A percentile compares a stretch with the other conserved stretches of the same genome.
Evolutionary conservation across 2,888 invertebrate species (phyloP).

Genomic region (Ophion costatus): DNA sequence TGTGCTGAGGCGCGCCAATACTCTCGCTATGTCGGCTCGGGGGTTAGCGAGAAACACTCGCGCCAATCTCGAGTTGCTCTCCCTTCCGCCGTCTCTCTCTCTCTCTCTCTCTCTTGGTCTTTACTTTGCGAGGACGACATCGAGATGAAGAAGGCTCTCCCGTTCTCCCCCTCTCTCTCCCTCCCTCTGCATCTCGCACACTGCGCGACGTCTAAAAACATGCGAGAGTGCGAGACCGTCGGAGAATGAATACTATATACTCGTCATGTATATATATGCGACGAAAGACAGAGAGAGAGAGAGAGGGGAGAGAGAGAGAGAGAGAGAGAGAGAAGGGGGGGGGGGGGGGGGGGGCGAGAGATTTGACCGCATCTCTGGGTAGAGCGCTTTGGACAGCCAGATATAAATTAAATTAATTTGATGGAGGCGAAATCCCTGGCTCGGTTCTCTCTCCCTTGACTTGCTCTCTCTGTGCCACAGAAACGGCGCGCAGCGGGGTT

Average conservation of each 20-base stretch:
- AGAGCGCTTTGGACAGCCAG: constrained; percentile 74
- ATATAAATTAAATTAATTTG: constrained; percentile 82
- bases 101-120: constrained; percentile 9
- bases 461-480: constrained; percentile 38
- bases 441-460: constrained; percentile 52
- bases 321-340: constrained; percentile 7
- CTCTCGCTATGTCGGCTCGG: constrained; percentile 66
- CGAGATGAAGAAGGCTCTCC: constrained; percentile 37
- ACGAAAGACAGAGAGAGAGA: constrained; percentile 16
- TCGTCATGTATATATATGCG: constrained; percentile 39
- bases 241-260: constrained; percentile 52
- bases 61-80: constrained; percentile 49
- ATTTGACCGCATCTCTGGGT: constrained; percentile 72
- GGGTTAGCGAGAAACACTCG: constrained; percentile 61
- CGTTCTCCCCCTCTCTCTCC: no score
- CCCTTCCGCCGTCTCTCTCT: no score
- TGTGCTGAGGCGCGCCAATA: constrained; percentile 74
- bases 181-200: constrained; percentile 3
- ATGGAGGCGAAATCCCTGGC: constrained; percentile 76
- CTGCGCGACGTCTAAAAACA: constrained; percentile 47
- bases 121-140: constrained; percentile 5
- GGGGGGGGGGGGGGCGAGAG: constrained; percentile 37
- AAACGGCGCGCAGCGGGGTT: constrained; percentile 40
- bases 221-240: constrained; percentile 59
- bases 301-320: no score